These are phyloP conservation scores for Vesta saturnalis DNA, from an alignment of 2,888 invertebrate genomes.

Conservation along the genomic window DNA sequence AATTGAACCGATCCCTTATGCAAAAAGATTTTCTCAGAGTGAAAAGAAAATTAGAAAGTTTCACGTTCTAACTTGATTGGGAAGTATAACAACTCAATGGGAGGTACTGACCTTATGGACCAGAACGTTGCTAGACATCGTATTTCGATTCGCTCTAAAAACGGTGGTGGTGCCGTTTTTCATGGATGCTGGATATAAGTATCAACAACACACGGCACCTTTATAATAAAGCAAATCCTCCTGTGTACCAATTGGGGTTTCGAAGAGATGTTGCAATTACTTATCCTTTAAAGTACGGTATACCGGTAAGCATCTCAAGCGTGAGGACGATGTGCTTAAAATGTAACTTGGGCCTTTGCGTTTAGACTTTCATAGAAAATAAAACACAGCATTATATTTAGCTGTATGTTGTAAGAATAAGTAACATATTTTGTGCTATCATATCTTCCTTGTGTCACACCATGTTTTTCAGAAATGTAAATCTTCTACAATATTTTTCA, in stretches of 20 bases:
- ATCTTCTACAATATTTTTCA: too few relatives aligned
- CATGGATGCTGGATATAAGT: background rate
- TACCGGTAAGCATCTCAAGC: too few relatives aligned
- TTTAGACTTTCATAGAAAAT: too few relatives aligned
- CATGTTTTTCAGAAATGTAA: too few relatives aligned
- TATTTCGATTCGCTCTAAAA: slow-evolving; percentile 7
- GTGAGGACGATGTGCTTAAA: too few relatives aligned
- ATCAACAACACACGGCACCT: background rate
- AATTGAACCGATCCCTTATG: background rate
- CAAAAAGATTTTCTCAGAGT: background rate
- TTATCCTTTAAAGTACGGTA: background rate
- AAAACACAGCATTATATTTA: too few relatives aligned
- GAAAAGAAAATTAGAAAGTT: slow-evolving; percentile 5
- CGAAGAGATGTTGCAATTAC: slow-evolving; percentile 1
- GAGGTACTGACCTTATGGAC: background rate
- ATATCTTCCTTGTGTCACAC: too few relatives aligned
- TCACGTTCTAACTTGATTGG: too few relatives aligned
- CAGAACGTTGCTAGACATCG: background rate
- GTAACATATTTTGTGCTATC: too few relatives aligned
- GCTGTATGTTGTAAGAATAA: too few relatives aligned
- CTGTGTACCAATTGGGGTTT: background rate
- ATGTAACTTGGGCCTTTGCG: too few relatives aligned
- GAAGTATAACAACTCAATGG: slow-evolving; percentile 10
- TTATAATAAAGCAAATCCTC: background rate
- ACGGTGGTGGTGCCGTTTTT: slow-evolving; percentile 3